A percentile compares a stretch with the other conserved stretches of the same genome.
phyloP scores from a whole-genome alignment of 2,888 invertebrate genomes.

The Andrena dorsata region DNA sequence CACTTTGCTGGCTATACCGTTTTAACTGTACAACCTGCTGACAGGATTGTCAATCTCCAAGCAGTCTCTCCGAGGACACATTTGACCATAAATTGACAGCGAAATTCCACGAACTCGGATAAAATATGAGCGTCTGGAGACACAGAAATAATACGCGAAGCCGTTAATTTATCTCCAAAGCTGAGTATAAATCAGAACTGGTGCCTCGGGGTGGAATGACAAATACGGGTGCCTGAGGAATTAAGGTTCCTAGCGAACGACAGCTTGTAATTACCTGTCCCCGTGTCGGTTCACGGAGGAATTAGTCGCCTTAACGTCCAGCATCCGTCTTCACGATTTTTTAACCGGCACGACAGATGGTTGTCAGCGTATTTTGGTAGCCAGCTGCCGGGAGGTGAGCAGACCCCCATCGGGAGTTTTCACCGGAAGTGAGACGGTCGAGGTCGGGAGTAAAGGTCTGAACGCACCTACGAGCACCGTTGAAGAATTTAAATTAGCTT shows the following conservation, averaged over 20 bases:
- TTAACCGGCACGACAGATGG: not conserved
- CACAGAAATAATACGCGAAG: constrained; percentile 41
- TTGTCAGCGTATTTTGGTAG: constrained; percentile 18
- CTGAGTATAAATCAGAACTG: constrained; percentile 33
- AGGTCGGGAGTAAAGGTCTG: constrained; percentile 71
- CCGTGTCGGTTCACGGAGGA: not conserved
- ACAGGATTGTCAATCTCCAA: constrained; percentile 32
- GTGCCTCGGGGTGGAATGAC: constrained; percentile 26
- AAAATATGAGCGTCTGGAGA: constrained; percentile 6
- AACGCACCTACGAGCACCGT: constrained; percentile 70
- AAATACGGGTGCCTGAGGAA: constrained; percentile 17
- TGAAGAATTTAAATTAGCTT: constrained; percentile 80
- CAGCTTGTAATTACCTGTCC: constrained; percentile 1
- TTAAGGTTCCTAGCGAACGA: constrained; percentile 26
- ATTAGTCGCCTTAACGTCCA: constrained; percentile 19
- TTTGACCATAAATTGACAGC: constrained; percentile 28
- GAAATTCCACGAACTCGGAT: constrained; percentile 11
- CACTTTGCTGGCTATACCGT: constrained; percentile 41
- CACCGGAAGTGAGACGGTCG: constrained; percentile 68
- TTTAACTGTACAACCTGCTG: constrained; percentile 47
- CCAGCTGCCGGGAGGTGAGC: not conserved
- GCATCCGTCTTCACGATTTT: constrained; percentile 19
- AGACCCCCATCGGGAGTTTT: constrained; percentile 50
- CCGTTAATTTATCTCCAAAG: constrained; percentile 41
- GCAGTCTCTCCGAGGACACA: constrained; percentile 17